Evolutionary conservation across 2,113 vertebrate genomes (phyloP).

Genomic region (Amblyornis subalaris): DNA sequence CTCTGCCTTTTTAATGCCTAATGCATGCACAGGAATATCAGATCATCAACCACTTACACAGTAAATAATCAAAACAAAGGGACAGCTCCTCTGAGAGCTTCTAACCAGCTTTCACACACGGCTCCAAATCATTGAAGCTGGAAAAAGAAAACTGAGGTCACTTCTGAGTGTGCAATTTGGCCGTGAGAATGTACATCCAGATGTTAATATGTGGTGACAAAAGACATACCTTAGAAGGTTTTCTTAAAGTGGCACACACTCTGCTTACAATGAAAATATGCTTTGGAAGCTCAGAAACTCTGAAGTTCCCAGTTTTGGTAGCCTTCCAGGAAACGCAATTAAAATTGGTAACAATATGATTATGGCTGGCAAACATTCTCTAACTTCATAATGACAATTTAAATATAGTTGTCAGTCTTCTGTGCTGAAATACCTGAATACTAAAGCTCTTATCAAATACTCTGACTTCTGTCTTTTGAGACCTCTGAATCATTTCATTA

Average conservation of each 20-base stretch:
- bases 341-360: background rate
- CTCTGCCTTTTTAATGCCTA: background rate
- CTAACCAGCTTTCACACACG: background rate
- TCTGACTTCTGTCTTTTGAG: background rate
- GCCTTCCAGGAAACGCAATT: background rate
- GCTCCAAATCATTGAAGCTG: background rate
- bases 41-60: background rate
- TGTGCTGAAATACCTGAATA: background rate
- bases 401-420: background rate
- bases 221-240: background rate
- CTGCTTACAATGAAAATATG: background rate
- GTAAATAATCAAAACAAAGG: background rate
- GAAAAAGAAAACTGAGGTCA: background rate
- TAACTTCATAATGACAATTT: background rate
- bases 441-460: background rate
- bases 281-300: background rate
- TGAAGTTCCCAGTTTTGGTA: background rate
- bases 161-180: background rate
- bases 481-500: conserved; percentile 9
- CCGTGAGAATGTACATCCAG: background rate
- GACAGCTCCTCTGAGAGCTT: background rate
- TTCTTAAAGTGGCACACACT: background rate
- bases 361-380: background rate
- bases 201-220: background rate
- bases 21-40: background rate